Percentiles rank a stretch among this genome's conserved stretches.
phyloP scores from a whole-genome alignment of 2,113 vertebrate genomes.

The Nothocercus nigrocapillus region DNA sequence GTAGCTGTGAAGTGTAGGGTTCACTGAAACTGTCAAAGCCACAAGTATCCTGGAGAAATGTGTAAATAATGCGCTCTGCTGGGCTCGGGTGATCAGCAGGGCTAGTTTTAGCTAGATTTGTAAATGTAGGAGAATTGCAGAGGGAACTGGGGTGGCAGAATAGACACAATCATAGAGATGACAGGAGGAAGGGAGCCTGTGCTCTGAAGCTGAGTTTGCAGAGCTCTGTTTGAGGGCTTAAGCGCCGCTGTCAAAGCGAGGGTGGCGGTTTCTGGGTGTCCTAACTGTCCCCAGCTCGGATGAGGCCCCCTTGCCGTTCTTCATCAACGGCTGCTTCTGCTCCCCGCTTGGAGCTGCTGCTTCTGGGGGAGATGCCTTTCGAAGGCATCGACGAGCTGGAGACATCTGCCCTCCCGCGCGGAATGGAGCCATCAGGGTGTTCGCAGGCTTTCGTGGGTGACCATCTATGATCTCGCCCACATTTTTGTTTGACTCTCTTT shows the following conservation, averaged over 20 bases:
- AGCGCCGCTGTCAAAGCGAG: not conserved
- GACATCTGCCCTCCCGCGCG: not conserved
- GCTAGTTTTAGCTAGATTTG: not conserved
- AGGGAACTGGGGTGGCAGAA: not conserved
- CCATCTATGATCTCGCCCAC: not conserved
- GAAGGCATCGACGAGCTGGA: not conserved
- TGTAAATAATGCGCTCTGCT: rapidly evolving
- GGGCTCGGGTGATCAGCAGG: not conserved
- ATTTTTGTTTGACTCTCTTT: not conserved
- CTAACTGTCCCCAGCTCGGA: not conserved
- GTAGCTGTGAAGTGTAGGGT: not conserved
- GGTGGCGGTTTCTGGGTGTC: not conserved
- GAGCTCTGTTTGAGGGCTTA: not conserved
- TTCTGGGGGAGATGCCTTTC: not conserved
- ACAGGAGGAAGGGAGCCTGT: not conserved
- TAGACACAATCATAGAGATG: rapidly evolving
- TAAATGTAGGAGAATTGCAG: not conserved
- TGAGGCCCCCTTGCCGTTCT: not conserved
- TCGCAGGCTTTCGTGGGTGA: not conserved
- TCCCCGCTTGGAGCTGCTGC: not conserved
- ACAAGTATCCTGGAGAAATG: not conserved
- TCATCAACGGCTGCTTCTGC: not conserved
- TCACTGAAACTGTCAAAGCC: not conserved
- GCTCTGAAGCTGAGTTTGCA: not conserved
- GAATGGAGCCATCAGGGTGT: not conserved